These are phyloP conservation scores for Allacma fusca DNA, from an alignment of 2,888 invertebrate species.

Conservation along the genomic window DNA sequence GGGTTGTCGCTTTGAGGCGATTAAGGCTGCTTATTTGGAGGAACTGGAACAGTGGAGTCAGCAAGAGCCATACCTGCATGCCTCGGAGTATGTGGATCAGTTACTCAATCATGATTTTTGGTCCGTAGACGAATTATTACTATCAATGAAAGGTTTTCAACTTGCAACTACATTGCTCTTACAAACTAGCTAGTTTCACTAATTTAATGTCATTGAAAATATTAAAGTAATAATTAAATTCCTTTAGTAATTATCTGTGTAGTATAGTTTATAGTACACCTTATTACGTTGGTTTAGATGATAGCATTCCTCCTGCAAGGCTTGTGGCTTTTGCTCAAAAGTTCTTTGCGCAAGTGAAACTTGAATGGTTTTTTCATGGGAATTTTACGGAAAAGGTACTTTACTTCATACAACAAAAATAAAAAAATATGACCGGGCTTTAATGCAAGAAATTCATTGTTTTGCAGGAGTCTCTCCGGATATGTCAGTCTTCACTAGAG, in stretches of 20 bases:
- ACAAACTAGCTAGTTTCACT: no score
- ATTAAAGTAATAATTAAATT: no score
- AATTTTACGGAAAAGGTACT: conserved; percentile 70
- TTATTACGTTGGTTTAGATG: no score
- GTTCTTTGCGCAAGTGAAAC: conserved; percentile 81
- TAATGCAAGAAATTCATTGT: not conserved
- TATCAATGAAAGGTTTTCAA: conserved; percentile 78
- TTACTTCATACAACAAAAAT: not conserved
- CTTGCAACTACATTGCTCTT: no score
- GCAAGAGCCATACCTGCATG: conserved; percentile 27
- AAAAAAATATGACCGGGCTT: not conserved
- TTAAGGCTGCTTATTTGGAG: not conserved
- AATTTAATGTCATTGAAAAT: no score
- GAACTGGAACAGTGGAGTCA: not conserved
- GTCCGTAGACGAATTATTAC: conserved; percentile 85
- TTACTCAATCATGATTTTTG: conserved; percentile 84
- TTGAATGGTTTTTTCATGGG: conserved; percentile 89
- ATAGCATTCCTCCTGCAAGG: conserved; percentile 79
- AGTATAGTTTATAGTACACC: no score
- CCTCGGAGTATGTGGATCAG: conserved; percentile 77
- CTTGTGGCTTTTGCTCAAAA: conserved; percentile 80
- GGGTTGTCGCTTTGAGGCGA: conserved; percentile 7
- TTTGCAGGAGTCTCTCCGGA: conserved; percentile 17
- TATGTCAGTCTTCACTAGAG: conserved; percentile 2
- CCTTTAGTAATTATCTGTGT: no score